Base-by-base conservation (phyloP, 2,797 vertebrate species). In the Eupleurogrammus muticus region DNA sequence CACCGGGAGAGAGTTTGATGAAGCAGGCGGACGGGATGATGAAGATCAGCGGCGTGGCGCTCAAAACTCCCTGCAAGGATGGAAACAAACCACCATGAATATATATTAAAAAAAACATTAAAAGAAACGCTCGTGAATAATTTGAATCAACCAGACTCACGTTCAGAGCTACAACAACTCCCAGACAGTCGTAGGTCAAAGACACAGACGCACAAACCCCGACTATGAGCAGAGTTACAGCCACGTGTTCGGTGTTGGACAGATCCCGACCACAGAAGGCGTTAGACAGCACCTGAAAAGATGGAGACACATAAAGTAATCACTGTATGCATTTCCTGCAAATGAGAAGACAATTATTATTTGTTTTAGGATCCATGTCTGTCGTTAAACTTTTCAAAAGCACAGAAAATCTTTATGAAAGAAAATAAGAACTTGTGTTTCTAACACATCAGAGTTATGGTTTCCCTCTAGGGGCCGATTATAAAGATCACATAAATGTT, bases 41-140 rank as follows among this genome's bases (percentile, higher is more conserved):
- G 94, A 99, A 99, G 89, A 99, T 96, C 57, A 99, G 92, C 0
- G 97, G 98, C 4, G 93, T 94, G n/a, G 97, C 97, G 48, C 96
- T 96, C 83, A 99, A 74, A 53, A 95, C 92, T 32, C 97, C 98
- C 98, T 99, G 91, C 12, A 70, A 24, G 21, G 24, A 52, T 13
- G 42, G 20, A 63, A 12, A n/a, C 9, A 64, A 9, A 46, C 52
- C 3, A 21, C 0, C 20, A 36, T 51, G 32, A n/a, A 59, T 11
- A 8, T 21, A 2, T 64, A 60, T n/a, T n/a, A 60, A 5, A 2
- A 4, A 16, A 54, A 32, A 60, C 2, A 50, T 5, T 67, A n/a
- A 44, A 24, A 75, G 0, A 44, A 16, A 57, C 4, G 38, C 5
- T 17, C 6, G 17, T 44, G 14, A 0, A 34, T 17, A 36, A 4